These are phyloP conservation scores for Triplophysa siluroides DNA, from an alignment of 2,113 vertebrate species.

Conservation along the genomic window DNA sequence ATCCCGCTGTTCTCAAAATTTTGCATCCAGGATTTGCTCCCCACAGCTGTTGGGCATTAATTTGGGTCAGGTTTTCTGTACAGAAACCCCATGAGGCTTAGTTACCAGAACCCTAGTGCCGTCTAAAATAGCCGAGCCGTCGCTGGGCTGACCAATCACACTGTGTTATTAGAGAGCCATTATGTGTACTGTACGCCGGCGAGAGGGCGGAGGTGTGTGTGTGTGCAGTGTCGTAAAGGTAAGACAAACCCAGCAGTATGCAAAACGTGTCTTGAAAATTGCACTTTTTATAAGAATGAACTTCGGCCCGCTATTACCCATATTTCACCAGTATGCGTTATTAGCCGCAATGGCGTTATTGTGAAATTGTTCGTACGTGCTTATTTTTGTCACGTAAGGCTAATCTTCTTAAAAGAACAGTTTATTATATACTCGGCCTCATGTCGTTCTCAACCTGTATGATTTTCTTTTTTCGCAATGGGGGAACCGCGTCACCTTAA, in stretches of 20 bases:
- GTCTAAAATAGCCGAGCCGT: constrained; percentile 33
- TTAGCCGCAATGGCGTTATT: not conserved
- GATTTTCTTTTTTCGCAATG: too few relatives aligned
- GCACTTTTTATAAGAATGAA: not conserved
- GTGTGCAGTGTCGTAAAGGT: constrained; percentile 6
- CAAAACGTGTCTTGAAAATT: not conserved
- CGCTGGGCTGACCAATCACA: constrained; percentile 38
- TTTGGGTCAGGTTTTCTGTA: constrained; percentile 28
- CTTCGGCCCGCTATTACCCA: constrained; percentile 3
- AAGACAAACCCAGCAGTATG: constrained; percentile 18
- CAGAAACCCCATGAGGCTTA: constrained; percentile 26
- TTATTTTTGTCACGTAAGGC: not conserved
- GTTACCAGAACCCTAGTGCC: constrained; percentile 10
- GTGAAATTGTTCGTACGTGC: constrained; percentile 6
- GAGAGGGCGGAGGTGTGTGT: not conserved
- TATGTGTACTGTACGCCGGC: constrained; percentile 34
- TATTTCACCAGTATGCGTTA: not conserved
- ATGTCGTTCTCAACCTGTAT: too few relatives aligned
- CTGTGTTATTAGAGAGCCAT: constrained; percentile 35
- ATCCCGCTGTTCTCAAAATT: not conserved
- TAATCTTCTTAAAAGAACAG: not conserved
- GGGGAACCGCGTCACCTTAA: too few relatives aligned
- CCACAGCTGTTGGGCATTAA: constrained; percentile 20
- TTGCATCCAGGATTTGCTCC: not conserved
- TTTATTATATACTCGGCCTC: too few relatives aligned